Evolutionary conservation across 1,140 invertebrate genomes (phyloP).

Genomic region (Drosophila burlai): DNA sequence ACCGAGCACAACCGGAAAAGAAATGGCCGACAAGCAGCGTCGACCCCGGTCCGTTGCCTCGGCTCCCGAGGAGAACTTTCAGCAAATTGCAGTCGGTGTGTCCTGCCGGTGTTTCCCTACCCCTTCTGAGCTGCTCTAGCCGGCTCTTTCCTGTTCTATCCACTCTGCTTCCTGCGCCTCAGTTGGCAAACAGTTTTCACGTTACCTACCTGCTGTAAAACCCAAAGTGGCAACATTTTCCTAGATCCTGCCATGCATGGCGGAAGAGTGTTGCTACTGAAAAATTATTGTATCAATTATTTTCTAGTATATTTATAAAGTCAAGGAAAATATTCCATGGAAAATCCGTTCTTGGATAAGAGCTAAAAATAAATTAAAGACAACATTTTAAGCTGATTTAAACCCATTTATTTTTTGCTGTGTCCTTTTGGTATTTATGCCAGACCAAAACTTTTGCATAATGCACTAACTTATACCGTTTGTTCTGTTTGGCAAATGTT

Average conservation of each 20-base stretch:
- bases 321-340: neutral
- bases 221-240: slow-evolving; percentile 39
- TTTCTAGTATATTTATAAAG: neutral
- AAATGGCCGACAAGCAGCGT: slow-evolving; percentile 60
- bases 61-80: slow-evolving; percentile 26
- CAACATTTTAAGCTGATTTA: neutral
- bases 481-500: slow-evolving; percentile 28
- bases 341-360: neutral
- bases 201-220: slow-evolving; percentile 32
- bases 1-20: slow-evolving; percentile 58
- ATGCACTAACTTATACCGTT: slow-evolving; percentile 25
- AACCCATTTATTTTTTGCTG: neutral
- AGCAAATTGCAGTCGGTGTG: slow-evolving; percentile 48
- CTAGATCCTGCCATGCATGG: slow-evolving; percentile 11
- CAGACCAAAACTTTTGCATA: slow-evolving; percentile 28
- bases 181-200: slow-evolving; percentile 51
- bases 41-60: slow-evolving; percentile 29
- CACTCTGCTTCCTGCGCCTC: slow-evolving; percentile 23
- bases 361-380: neutral
- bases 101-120: slow-evolving; percentile 1
- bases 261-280: neutral
- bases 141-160: slow-evolving; percentile 26
- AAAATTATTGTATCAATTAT: neutral
- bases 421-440: slow-evolving; percentile 7
- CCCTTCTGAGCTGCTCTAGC: slow-evolving; percentile 1